phyloP scores from a whole-genome alignment of 2,888 invertebrate genomes.

The Glyphotaelius pellucidus region DNA sequence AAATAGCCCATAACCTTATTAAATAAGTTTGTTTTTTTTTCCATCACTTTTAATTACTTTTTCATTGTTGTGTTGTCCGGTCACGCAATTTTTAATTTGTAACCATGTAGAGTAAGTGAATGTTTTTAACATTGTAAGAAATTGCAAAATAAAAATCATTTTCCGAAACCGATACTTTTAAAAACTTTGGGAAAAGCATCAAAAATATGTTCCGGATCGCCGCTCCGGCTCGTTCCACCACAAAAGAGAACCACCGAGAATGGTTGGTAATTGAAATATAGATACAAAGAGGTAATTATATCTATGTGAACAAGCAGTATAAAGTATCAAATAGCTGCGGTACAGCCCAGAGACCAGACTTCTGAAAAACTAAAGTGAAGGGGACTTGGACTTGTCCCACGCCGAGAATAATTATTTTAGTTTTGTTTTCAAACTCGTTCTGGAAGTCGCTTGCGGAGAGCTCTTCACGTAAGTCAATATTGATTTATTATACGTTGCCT shows the following conservation, averaged over 20 bases:
- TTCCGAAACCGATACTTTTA: too few relatives aligned
- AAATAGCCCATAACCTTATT: too few relatives aligned
- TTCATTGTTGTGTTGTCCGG: too few relatives aligned
- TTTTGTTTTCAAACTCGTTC: slow-evolving; percentile 18
- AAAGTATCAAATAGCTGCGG: neutral
- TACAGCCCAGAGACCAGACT: slow-evolving; percentile 5
- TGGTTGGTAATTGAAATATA: neutral
- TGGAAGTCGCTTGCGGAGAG: slow-evolving; percentile 7
- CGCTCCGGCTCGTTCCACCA: neutral
- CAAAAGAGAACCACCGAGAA: neutral
- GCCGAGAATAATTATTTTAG: slow-evolving; percentile 16
- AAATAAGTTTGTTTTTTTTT: too few relatives aligned
- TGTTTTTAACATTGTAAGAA: too few relatives aligned
- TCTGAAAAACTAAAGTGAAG: slow-evolving; percentile 25
- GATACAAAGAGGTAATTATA: neutral
- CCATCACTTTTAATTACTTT: too few relatives aligned
- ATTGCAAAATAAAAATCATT: too few relatives aligned
- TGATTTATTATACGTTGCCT: neutral
- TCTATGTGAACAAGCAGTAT: neutral
- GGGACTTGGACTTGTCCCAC: neutral
- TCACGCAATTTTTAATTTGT: too few relatives aligned
- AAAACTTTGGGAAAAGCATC: neutral
- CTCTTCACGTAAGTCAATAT: neutral
- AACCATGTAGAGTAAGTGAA: too few relatives aligned
- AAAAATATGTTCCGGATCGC: neutral